Conservation (phyloP, 2,797 vertebrate species). For the Varecia variegata region DNA sequence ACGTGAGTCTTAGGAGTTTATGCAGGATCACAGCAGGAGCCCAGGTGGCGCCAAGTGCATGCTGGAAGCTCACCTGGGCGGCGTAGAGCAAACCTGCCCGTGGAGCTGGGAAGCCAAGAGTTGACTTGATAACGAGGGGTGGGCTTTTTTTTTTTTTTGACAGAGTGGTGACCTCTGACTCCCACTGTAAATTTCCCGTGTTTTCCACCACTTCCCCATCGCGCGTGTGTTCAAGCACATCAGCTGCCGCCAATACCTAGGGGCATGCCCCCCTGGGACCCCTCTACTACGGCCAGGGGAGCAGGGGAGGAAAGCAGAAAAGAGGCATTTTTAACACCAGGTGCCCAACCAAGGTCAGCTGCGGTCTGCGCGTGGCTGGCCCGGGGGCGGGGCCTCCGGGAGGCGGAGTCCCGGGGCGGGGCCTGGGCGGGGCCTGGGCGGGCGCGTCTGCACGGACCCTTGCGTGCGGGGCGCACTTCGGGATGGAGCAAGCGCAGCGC, state of each 20-base stretch:
- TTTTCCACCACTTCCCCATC: neutral
- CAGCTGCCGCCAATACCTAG: neutral
- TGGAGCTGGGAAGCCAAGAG: neutral
- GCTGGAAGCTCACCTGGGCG: neutral
- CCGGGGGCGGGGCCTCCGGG: no score
- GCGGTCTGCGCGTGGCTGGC: neutral
- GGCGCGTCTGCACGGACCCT: rapidly evolving
- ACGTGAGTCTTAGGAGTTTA: no score
- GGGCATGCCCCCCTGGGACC: neutral
- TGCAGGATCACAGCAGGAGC: neutral
- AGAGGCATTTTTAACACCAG: rapidly evolving
- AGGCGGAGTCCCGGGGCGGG: neutral
- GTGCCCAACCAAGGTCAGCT: neutral
- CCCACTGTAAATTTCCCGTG: neutral
- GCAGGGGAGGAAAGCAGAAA: neutral
- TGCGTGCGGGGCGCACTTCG: neutral
- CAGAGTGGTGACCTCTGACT: neutral
- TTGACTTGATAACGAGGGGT: neutral
- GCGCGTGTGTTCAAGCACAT: neutral
- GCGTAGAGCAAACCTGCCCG: neutral
- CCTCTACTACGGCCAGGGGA: no score
- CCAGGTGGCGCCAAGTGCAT: neutral
- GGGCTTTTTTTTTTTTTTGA: neutral
- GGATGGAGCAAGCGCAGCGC: constrained; percentile 20
- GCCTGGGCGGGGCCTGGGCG: neutral